Percentiles rank a stretch among this genome's conserved stretches.
Evolutionary conservation across 2,797 vertebrate genomes (phyloP).

Genomic region (Catharus ustulatus): DNA sequence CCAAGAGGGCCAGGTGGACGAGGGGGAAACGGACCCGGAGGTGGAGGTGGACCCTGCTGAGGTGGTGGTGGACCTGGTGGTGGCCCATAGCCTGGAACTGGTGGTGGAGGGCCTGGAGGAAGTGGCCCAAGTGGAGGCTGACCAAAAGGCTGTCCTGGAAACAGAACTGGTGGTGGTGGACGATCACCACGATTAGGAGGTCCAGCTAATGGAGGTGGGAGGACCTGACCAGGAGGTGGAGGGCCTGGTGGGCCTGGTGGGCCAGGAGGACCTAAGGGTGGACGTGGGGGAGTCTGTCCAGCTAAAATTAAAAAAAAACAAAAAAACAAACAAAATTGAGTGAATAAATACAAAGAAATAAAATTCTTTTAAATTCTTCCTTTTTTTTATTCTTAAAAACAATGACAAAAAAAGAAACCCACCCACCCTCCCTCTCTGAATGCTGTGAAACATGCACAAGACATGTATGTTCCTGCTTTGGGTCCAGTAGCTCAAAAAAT

Average conservation of each 20-base stretch:
- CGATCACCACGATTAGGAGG: slow-evolving; percentile 96
- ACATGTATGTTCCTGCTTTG: background rate
- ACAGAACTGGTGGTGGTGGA: slow-evolving; percentile 93
- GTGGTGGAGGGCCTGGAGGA: slow-evolving; percentile 93
- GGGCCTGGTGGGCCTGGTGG: slow-evolving; percentile 91
- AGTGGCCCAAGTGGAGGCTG: slow-evolving; percentile 90
- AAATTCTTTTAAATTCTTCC: background rate
- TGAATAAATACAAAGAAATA: slow-evolving; percentile 5
- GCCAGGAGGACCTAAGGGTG: slow-evolving; percentile 93
- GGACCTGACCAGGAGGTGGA: slow-evolving; percentile 92
- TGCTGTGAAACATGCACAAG: background rate
- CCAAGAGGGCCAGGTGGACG: slow-evolving; percentile 94
- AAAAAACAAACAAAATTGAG: background rate
- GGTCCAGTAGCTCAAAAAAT: background rate
- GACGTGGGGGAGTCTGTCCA: slow-evolving; percentile 89
- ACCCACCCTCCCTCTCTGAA: background rate
- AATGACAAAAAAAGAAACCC: background rate
- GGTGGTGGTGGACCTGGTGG: slow-evolving; percentile 86
- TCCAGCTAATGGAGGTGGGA: slow-evolving; percentile 90
- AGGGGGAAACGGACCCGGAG: slow-evolving; percentile 93
- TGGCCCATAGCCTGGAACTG: slow-evolving; percentile 89
- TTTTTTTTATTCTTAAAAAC: background rate
- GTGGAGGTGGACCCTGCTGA: slow-evolving; percentile 87
- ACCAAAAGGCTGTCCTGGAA: slow-evolving; percentile 95
- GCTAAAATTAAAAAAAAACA: slow-evolving; percentile 55